These are phyloP conservation scores for Gobius niger DNA, from an alignment of 2,113 vertebrate species.

Conservation along the genomic window DNA sequence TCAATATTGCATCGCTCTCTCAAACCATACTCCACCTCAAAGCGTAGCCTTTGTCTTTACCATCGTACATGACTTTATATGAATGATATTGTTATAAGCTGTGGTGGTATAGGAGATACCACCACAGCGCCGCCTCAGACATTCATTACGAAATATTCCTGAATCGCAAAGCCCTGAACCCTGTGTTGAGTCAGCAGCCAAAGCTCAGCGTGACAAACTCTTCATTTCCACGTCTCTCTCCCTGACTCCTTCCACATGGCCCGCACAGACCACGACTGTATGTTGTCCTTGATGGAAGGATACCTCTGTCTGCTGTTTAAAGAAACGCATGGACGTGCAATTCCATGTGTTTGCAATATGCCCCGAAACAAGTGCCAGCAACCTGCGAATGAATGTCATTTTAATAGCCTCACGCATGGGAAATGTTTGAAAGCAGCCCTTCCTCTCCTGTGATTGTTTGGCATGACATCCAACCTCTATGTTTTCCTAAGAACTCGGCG, in stretches of 20 bases:
- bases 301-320: conserved; percentile 70
- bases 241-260: conserved; percentile 62
- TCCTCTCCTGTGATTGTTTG: conserved; percentile 71
- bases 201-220: conserved; percentile 40
- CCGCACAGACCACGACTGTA: conserved; percentile 50
- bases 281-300: conserved; percentile 57
- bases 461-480: conserved; percentile 65
- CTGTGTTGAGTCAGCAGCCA: conserved; percentile 31
- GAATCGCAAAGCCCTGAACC: too few species aligned
- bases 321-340: conserved; percentile 65
- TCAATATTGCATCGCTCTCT: not conserved
- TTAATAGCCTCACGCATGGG: conserved; percentile 72
- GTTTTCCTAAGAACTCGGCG: conserved; percentile 57
- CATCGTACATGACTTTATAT: too few species aligned
- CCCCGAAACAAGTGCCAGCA: conserved; percentile 70
- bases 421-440: conserved; percentile 73
- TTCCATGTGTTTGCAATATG: conserved; percentile 78
- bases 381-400: conserved; percentile 74
- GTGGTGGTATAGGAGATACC: too few species aligned
- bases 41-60: too few species aligned
- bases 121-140: too few species aligned
- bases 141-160: too few species aligned
- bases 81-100: too few species aligned
- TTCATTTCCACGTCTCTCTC: conserved; percentile 37
- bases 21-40: not conserved